Percentiles rank a stretch among this genome's conserved stretches.
These are phyloP conservation scores for Sialia sialis DNA, from an alignment of 2,113 vertebrate genomes.

Conservation along the genomic window DNA sequence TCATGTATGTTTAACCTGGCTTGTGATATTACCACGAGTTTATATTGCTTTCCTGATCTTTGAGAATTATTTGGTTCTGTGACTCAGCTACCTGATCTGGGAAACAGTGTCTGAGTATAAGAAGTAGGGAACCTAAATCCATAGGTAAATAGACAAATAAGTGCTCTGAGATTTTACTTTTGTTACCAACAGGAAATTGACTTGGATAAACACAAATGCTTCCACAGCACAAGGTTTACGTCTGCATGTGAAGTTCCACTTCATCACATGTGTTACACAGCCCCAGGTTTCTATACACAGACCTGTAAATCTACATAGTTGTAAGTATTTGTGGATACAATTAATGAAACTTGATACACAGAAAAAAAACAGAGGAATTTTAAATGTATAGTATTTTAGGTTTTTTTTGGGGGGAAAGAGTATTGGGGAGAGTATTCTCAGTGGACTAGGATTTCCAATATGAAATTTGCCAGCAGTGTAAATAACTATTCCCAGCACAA, in stretches of 20 bases:
- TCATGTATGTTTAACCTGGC: background rate
- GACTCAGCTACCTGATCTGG: background rate
- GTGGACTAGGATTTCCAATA: constrained; percentile 72
- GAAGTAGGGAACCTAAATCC: background rate
- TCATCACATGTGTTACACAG: background rate
- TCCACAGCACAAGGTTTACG: background rate
- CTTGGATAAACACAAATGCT: background rate
- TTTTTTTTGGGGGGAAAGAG: background rate
- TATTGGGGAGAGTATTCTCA: constrained; percentile 64
- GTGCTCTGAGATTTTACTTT: background rate
- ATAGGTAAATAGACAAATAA: background rate
- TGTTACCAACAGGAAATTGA: background rate
- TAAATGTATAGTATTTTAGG: constrained; percentile 49
- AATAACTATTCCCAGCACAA: constrained; percentile 83
- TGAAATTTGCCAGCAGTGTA: constrained; percentile 79
- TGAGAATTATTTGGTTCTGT: background rate
- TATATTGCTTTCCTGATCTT: background rate
- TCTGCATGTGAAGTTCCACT: background rate
- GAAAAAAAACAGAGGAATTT: constrained; percentile 46
- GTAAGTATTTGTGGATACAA: background rate
- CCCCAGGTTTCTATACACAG: background rate
- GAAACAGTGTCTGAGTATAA: background rate
- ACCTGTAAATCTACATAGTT: background rate
- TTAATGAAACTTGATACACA: background rate
- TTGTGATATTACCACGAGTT: background rate